Conservation (phyloP, 2,888 invertebrate species). For the Nycteola revayana region DNA sequence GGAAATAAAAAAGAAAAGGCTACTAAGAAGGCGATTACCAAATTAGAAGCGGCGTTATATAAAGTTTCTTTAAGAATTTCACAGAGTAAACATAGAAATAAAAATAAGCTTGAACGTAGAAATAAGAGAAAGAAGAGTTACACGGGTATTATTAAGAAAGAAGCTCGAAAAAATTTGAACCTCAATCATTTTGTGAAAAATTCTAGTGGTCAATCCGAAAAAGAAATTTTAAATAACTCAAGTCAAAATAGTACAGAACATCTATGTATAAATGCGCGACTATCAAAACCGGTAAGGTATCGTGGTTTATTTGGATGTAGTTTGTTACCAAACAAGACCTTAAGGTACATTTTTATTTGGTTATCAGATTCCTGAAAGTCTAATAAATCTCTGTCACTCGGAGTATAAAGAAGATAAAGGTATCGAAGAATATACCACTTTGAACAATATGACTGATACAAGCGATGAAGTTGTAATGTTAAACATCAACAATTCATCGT, state of each 20-base stretch:
- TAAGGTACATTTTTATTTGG: too few relatives aligned
- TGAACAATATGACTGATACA: background rate
- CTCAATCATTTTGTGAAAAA: slow-evolving; percentile 33
- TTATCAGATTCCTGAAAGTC: slow-evolving; percentile 60
- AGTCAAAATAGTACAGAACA: slow-evolving; percentile 30
- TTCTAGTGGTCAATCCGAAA: slow-evolving; percentile 24
- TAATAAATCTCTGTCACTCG: slow-evolving; percentile 50
- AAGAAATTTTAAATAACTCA: slow-evolving; percentile 22
- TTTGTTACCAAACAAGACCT: too few relatives aligned
- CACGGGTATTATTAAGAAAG: slow-evolving; percentile 37
- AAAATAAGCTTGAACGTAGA: slow-evolving; percentile 25
- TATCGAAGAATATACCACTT: slow-evolving; percentile 2
- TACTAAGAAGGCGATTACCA: slow-evolving; percentile 13
- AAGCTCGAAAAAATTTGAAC: slow-evolving; percentile 33
- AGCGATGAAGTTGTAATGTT: slow-evolving; percentile 5
- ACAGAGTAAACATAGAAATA: slow-evolving; percentile 17
- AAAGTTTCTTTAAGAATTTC: slow-evolving; percentile 25
- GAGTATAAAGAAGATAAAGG: slow-evolving; percentile 29
- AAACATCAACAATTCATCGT: slow-evolving; percentile 6
- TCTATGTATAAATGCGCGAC: slow-evolving; percentile 27
- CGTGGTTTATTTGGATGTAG: too few relatives aligned
- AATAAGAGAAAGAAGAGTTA: slow-evolving; percentile 33
- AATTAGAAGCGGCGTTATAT: slow-evolving; percentile 13
- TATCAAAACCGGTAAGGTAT: slow-evolving; percentile 53
- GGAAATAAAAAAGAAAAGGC: slow-evolving; percentile 27